Evolutionary conservation across 2,797 vertebrate species (phyloP).

Genomic region (Calcarius lapponicus): DNA sequence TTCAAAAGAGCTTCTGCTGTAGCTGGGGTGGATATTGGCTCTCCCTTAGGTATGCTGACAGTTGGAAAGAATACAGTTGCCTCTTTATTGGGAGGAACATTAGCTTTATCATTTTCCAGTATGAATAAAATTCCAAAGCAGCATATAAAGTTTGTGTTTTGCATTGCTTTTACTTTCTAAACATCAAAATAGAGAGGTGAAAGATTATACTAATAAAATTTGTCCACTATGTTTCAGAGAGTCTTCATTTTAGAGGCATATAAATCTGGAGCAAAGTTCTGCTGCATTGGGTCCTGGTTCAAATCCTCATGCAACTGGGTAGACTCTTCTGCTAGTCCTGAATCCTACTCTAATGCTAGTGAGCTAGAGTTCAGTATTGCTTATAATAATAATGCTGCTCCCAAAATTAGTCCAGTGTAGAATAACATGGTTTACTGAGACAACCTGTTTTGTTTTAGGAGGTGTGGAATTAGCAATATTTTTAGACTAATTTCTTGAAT

Average conservation of each 20-base stretch:
- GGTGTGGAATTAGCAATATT: background rate
- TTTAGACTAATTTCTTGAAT: background rate
- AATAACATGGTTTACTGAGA: background rate
- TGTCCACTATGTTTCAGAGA: background rate
- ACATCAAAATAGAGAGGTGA: background rate
- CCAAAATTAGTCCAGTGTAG: background rate
- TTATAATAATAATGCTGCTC: background rate
- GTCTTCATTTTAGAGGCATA: background rate
- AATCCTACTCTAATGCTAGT: background rate
- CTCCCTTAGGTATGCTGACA: background rate
- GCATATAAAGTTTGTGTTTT: background rate
- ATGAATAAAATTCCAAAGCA: background rate
- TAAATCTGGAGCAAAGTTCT: background rate
- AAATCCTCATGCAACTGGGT: background rate
- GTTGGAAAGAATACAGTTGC: background rate
- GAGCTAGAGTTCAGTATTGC: background rate
- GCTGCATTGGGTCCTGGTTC: background rate
- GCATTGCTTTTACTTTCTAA: background rate
- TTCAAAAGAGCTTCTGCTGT: background rate
- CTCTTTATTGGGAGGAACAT: background rate
- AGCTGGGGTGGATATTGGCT: background rate
- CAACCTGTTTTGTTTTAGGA: background rate
- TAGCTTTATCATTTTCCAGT: background rate
- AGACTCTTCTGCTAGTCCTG: background rate
- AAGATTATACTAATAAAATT: background rate